phyloP scores from a whole-genome alignment of 2,113 vertebrate genomes.

The Malaclemys terrapin region DNA sequence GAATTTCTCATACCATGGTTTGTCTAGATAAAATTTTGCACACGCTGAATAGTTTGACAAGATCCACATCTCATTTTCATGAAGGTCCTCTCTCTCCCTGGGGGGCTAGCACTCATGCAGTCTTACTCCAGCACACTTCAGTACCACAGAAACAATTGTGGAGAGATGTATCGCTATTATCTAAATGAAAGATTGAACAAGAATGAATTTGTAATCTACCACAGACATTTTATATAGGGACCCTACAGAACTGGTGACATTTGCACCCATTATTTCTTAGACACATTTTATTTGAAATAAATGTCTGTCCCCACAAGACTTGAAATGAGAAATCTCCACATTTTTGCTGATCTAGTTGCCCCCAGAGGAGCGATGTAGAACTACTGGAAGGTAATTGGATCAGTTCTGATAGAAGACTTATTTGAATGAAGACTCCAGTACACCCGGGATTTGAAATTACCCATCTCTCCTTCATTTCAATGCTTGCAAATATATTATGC shows the following conservation, averaged over 20 bases:
- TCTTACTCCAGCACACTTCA: conserved; percentile 41
- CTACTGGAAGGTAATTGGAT: background rate
- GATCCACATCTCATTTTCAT: conserved; percentile 50
- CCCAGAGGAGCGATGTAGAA: background rate
- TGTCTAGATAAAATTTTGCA: conserved; percentile 39
- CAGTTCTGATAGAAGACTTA: background rate
- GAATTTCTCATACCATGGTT: background rate
- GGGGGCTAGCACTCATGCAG: conserved; percentile 2
- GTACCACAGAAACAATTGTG: conserved; percentile 32
- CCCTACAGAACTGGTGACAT: background rate
- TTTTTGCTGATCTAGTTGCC: background rate
- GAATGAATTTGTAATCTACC: conserved; percentile 25
- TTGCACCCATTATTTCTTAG: background rate
- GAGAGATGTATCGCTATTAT: conserved; percentile 18
- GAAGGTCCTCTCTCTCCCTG: background rate
- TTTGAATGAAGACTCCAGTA: background rate
- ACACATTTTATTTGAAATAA: background rate
- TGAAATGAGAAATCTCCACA: background rate
- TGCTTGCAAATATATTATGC: background rate
- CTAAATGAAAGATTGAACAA: conserved; percentile 33
- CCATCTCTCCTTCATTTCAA: background rate
- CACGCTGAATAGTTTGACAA: background rate
- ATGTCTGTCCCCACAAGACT: background rate
- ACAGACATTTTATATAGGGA: background rate
- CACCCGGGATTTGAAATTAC: background rate